Evolutionary conservation across 2,113 vertebrate genomes (phyloP).

Genomic region (Galemys pyrenaicus): DNA sequence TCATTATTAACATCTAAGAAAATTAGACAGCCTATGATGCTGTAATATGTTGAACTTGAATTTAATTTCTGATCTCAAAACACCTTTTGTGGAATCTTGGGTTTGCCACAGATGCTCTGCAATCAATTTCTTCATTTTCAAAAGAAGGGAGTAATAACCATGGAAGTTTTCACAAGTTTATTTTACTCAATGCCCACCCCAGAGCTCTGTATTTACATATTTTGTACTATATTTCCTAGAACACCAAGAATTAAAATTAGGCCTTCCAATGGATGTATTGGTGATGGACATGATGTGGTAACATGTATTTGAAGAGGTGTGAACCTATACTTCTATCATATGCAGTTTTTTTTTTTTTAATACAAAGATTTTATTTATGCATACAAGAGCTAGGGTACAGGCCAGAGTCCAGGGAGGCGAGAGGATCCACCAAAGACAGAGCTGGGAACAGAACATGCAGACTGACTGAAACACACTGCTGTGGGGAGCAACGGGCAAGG

Average conservation of each 20-base stretch:
- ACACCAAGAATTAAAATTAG: background rate
- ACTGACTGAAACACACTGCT: no score
- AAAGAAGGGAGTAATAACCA: background rate
- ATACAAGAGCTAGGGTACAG: no score
- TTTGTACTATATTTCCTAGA: background rate
- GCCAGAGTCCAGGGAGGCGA: no score
- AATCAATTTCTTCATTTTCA: slow-evolving; percentile 29
- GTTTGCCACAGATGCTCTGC: background rate
- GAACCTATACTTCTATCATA: no score
- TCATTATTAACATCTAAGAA: background rate
- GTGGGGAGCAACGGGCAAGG: no score
- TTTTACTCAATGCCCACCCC: background rate
- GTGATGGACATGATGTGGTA: no score
- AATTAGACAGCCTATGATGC: background rate
- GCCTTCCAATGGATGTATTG: background rate
- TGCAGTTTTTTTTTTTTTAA: no score
- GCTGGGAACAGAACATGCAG: no score
- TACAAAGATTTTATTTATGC: no score
- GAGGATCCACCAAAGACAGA: no score
- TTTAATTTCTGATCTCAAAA: background rate
- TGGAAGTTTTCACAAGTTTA: background rate
- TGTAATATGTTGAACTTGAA: background rate
- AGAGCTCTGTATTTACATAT: background rate
- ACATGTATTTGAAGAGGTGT: no score
- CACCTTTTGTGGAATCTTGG: background rate